Base-by-base conservation (phyloP, 2,888 invertebrate genomes). In the Colletes collaris region DNA sequence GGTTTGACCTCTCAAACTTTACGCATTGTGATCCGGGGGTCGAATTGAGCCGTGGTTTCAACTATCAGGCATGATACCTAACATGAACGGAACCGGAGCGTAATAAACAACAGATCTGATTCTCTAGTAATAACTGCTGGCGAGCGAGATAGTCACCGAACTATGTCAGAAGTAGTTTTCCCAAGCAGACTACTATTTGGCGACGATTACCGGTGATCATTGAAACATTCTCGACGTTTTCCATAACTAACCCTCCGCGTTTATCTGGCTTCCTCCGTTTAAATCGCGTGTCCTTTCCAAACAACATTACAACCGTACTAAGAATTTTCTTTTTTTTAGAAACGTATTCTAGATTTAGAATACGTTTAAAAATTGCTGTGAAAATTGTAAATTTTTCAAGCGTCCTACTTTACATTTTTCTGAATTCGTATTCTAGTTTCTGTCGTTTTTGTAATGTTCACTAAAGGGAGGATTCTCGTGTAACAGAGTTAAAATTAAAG, bases 1-100 rank as follows among this genome's bases (percentile, higher is more conserved):
- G 76, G 76, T 70, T 66, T 79, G 66, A 63, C 58, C 69, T 27
- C 62, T 70, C 52, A 44, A 76, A 79, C 68, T 78, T 67, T 58
- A 46, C 52, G 63, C 37, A 74, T 59, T 74, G 73, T 66, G 75
- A 78, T 66, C 55, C 52, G 37, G 46, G 19, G 40, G 73, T 49
- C 49, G 63, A 65, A 76, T 70, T 52, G 62, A 69, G 56, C 52
- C 58, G 65, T 13, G 65, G 69, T 62, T 75, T 56, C 76, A 65
- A 56, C 66, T 73, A 66, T 79, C 50, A 62, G 62, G 46, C 63
- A n/a, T 56, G 40, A 69, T 76, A 55, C 44, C 40, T 19, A 19
- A 52, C 52, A 10, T 35, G 59, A 69, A 64, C 69, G 46, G 62
- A 73, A 63, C n/a, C 63, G 7, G 56, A 35, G 44, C 63, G 59